These are phyloP conservation scores for Psilopogon haemacephalus DNA, from an alignment of 2,113 vertebrate species.

Conservation along the genomic window DNA sequence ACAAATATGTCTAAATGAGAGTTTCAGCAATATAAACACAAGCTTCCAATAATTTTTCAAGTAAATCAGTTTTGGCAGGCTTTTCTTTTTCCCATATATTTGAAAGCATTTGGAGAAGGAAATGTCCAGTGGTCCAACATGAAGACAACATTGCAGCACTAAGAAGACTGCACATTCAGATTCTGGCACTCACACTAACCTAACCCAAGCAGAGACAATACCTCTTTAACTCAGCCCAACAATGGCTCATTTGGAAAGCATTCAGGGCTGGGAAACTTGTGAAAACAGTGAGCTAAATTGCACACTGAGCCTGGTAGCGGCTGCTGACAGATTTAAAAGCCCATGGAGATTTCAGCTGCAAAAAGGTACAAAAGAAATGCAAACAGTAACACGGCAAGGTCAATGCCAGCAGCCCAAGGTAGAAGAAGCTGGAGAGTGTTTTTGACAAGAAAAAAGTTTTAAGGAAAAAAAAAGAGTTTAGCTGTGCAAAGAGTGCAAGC, in stretches of 20 bases:
- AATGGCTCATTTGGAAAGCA: constrained; percentile 64
- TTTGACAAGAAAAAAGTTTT: constrained; percentile 23
- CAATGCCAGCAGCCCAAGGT: constrained; percentile 62
- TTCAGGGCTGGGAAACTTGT: constrained; percentile 65
- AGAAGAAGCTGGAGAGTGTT: constrained; percentile 12
- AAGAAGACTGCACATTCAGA: neutral
- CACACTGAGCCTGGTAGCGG: constrained; percentile 69
- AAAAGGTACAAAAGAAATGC: constrained; percentile 72
- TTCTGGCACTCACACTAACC: constrained; percentile 21
- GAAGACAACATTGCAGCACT: constrained; percentile 16
- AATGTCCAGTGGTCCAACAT: neutral
- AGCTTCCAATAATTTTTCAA: neutral
- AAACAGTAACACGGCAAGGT: constrained; percentile 63
- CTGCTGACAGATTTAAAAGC: constrained; percentile 70
- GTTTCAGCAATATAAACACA: neutral
- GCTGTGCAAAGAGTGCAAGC: constrained; percentile 46
- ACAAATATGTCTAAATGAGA: neutral
- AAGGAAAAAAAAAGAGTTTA: neutral
- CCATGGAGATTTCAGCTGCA: constrained; percentile 53
- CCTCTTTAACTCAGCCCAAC: constrained; percentile 63
- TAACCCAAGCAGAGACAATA: constrained; percentile 44
- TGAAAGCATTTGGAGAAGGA: constrained; percentile 19
- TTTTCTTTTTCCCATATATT: neutral
- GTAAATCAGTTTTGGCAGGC: neutral
- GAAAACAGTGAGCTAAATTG: constrained; percentile 72